Percentiles rank a stretch among this genome's conserved stretches.
Evolutionary conservation across 2,888 invertebrate species (phyloP).

Genomic region (Cryptocephalus moraei): DNA sequence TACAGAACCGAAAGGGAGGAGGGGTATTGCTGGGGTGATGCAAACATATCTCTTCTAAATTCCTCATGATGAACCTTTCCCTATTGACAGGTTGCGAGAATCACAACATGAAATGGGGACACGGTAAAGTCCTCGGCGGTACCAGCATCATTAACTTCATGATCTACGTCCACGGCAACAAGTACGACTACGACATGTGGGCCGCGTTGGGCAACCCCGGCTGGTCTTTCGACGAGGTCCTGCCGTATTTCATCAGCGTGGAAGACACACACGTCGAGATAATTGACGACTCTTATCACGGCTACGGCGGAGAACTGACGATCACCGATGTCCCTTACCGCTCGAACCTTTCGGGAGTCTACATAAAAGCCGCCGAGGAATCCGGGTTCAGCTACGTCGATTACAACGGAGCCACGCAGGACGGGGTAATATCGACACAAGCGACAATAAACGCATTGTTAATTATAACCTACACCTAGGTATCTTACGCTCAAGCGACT

Average conservation of each 20-base stretch:
- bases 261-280: conserved; percentile 29
- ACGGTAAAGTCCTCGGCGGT: conserved; percentile 41
- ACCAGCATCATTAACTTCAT: conserved; percentile 80
- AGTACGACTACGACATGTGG: conserved; percentile 63
- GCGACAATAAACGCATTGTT: no score
- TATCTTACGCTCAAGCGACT: conserved; percentile 50
- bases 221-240: conserved; percentile 41
- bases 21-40: conserved; percentile 2
- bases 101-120: not conserved
- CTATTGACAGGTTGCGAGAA: no score
- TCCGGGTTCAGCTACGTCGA: conserved; percentile 58
- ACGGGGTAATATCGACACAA: conserved; percentile 40
- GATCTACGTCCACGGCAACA: conserved; percentile 53
- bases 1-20: conserved; percentile 2
- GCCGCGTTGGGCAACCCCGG: conserved; percentile 44
- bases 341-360: conserved; percentile 42
- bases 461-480: conserved; percentile 4
- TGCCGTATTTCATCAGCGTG: conserved; percentile 37
- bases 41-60: no score
- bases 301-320: conserved; percentile 33
- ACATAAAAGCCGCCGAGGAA: conserved; percentile 51
- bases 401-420: conserved; percentile 52
- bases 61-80: no score
- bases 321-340: conserved; percentile 31
- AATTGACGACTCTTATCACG: conserved; percentile 30